A percentile compares a stretch with the other conserved stretches of the same genome.
Evolutionary conservation across 2,888 invertebrate species (phyloP).

Genomic region (Agriotes lineatus): DNA sequence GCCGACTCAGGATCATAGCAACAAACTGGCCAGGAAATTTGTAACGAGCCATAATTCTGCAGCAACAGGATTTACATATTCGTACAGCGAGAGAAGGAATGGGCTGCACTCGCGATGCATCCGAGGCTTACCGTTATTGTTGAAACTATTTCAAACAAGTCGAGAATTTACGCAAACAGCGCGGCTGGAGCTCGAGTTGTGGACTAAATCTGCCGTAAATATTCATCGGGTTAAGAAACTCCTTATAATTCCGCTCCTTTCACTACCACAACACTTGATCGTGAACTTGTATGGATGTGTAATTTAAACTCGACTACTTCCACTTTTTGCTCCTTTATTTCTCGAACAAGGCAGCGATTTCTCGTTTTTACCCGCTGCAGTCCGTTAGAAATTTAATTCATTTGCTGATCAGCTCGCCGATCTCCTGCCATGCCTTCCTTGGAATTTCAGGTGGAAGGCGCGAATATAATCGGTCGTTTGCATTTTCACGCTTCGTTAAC

Average conservation of each 20-base stretch:
- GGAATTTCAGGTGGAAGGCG: neutral
- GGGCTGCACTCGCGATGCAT: neutral
- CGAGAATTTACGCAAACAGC: constrained; percentile 7
- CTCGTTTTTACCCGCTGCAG: neutral
- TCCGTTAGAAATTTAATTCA: constrained; percentile 15
- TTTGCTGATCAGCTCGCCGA: neutral
- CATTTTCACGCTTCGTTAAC: too few relatives aligned
- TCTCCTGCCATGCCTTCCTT: neutral
- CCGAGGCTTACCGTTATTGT: constrained; percentile 1
- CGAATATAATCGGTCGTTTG: too few relatives aligned
- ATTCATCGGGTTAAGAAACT: constrained; percentile 35
- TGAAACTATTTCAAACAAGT: constrained; percentile 12
- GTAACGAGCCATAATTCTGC: too few relatives aligned
- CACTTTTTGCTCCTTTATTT: constrained; percentile 20
- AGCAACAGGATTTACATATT: too few relatives aligned
- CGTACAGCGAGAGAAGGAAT: too few relatives aligned
- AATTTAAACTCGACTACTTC: constrained; percentile 23
- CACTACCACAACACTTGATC: constrained; percentile 28
- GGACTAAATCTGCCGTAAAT: constrained; percentile 31
- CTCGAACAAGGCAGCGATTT: constrained; percentile 5
- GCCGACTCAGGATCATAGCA: too few relatives aligned
- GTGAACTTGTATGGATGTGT: constrained; percentile 25
- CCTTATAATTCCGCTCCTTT: constrained; percentile 31
- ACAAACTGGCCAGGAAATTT: too few relatives aligned
- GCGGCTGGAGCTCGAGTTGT: constrained; percentile 4